Evolutionary conservation across 2,888 invertebrate genomes (phyloP), one percentile per base, ranked within the genome.

Genomic region (Spisula subtruncata): DNA sequence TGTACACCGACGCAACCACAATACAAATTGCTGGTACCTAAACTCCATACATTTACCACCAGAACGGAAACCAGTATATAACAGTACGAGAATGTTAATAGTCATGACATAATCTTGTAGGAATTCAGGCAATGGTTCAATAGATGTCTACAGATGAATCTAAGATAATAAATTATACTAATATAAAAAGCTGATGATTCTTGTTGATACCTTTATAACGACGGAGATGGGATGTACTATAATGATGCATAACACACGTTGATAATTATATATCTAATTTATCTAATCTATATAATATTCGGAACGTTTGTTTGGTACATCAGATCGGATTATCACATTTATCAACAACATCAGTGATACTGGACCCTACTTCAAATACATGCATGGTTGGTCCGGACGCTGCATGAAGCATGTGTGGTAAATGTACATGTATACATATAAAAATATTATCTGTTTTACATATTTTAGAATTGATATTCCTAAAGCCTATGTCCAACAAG

Each of bases 61-160:
- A 32, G 10, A 16, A 75, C 16, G 32, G 75, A 32, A 75, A 16
- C 32, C 75, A 75, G 10, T 6, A 20, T 60, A 80, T 46, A 41
- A 12, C 41, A n/a, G n/a, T 16, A 81, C 0, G 46, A 46, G 46
- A 51, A 81, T 81, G 25, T 48, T 81, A 51, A 81, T 81, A 81
- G 48, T 48, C 6, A 48, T 81, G 81, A 81, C 46, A 46, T 81
- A 81, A 81, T 81, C 81, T 51, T 48, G 20, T 46, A 81, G 20
- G 81, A 81, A 81, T 81, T 81, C 48, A 32, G 75, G 32, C 29
- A 75, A 32, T 75, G 25, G 75, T 75, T 75, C 75, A 75, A 32
- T 75, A 32, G 10, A 32, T 75, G 75, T 75, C 75, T 32, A 35
- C 75, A 1, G 75, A 75, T 75, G 75, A 35, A 10, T 32, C 35